Conservation (phyloP, 2,797 vertebrate genomes). For the Cirrhinus mrigala region DNA sequence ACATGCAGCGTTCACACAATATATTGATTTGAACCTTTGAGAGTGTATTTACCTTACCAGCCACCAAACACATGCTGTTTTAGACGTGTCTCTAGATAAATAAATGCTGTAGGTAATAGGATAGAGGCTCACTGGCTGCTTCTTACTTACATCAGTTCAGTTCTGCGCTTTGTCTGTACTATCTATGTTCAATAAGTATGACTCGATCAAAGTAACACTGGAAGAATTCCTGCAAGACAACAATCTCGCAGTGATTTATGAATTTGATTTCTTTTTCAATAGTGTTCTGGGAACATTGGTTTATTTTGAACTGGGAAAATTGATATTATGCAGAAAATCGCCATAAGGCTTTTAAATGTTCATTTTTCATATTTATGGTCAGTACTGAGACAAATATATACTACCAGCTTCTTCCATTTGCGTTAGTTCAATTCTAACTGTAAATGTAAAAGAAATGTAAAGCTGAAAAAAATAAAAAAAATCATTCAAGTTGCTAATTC, state of each 20-base stretch:
- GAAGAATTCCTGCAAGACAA: background rate
- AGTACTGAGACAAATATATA: background rate
- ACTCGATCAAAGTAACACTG: background rate
- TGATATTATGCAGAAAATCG: slow-evolving; percentile 3
- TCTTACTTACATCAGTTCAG: background rate
- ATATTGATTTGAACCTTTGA: background rate
- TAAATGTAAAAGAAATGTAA: background rate
- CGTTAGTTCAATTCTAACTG: background rate
- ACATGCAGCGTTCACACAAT: background rate
- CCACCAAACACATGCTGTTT: background rate
- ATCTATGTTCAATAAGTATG: background rate
- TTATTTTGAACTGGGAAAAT: background rate
- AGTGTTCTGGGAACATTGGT: background rate
- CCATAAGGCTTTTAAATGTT: background rate
- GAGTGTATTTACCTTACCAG: background rate
- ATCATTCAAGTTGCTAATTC: background rate
- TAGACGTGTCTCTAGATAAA: background rate
- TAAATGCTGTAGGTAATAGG: background rate
- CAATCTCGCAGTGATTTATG: background rate
- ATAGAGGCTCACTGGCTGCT: background rate
- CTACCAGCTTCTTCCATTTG: background rate
- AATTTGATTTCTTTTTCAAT: slow-evolving; percentile 15
- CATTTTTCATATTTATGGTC: background rate
- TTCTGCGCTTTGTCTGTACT: background rate
- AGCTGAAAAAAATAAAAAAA: background rate